Evolutionary conservation across 2,797 vertebrate genomes (phyloP), one percentile per base, ranked within the genome.

Genomic region (Chelon auratus): DNA sequence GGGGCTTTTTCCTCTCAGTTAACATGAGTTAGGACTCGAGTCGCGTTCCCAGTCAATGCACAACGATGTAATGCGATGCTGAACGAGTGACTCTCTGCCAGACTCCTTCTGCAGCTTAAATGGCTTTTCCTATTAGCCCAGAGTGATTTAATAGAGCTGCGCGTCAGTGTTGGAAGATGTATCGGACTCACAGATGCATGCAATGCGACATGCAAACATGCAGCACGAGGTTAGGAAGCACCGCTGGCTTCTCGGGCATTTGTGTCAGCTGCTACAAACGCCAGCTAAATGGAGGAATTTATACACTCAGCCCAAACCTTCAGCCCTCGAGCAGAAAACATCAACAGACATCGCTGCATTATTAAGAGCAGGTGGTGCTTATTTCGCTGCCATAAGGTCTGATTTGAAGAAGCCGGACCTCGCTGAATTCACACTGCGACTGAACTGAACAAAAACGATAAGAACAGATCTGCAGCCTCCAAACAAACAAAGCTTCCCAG

Each of bases 1-100:
- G 63, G 64, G 59, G 69, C 64, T 84, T 81, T 82, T 80, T 43
- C 62, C 82, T 67, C 79, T 84, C 66, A 55, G 77, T 84, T 85
- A 82, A 66, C 59, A 36, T 0, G 22, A 77, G 72, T 75, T 59
- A 60, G 36, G 58, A 70, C 45, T 77, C 63, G 70, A 84, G 64
- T 79, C 54, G 48, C 69, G 72, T 60, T 84, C 77, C 68, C 65
- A 77, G 70, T 74, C 30, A 69, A 76, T 72, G 77, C 40, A 15
- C 37, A 48, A 77, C 24, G 2, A 71, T 79, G 86, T 71, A 80
- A 81, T 68, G 64, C n/a, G 70, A 80, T 75, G 77, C 71, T 72
- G 68, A 82, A 70, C 1, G 43, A 85, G 45, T 61, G 73, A 71
- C 66, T 62, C 4, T 33, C 0, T 42, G 39, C 78, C 69, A 73